Evolutionary conservation across 2,797 vertebrate species (phyloP).

Genomic region (Parauchenoglanis punctatus): DNA sequence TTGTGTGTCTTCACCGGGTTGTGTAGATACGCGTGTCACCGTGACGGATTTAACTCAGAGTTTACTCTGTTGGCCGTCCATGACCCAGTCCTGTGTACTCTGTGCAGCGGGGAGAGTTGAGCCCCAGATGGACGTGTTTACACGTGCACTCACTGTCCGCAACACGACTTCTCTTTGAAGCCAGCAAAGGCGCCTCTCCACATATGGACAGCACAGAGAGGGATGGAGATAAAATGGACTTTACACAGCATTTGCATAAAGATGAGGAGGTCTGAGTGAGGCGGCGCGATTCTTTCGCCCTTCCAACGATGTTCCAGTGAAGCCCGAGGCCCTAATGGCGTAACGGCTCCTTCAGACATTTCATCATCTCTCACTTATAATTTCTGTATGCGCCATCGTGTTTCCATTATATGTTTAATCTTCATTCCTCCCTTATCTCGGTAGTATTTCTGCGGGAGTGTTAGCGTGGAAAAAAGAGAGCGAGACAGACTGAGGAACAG

Average conservation of each 20-base stretch:
- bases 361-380: constrained; percentile 20
- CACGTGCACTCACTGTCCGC: constrained; percentile 71
- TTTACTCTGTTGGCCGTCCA: not conserved
- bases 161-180: constrained; percentile 68
- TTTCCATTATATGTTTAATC: constrained; percentile 38
- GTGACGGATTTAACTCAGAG: constrained; percentile 31
- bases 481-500: constrained; percentile 64
- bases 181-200: constrained; percentile 65
- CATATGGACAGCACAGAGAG: constrained; percentile 75
- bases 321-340: not conserved
- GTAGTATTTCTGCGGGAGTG: constrained; percentile 21
- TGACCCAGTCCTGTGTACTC: not conserved
- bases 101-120: constrained; percentile 17
- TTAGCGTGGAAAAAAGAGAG: constrained; percentile 56
- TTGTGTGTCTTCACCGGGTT: not conserved
- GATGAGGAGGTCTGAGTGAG: constrained; percentile 74
- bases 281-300: constrained; percentile 66
- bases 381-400: constrained; percentile 5
- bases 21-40: not conserved
- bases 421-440: constrained; percentile 26
- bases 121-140: constrained; percentile 78
- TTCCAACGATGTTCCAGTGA: not conserved
- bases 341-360: not conserved
- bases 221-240: constrained; percentile 75
- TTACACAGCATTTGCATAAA: constrained; percentile 75